Percentiles rank a stretch among this genome's conserved stretches.
Conservation (phyloP, 2,888 invertebrate species). For the Chloromyia formosa region DNA sequence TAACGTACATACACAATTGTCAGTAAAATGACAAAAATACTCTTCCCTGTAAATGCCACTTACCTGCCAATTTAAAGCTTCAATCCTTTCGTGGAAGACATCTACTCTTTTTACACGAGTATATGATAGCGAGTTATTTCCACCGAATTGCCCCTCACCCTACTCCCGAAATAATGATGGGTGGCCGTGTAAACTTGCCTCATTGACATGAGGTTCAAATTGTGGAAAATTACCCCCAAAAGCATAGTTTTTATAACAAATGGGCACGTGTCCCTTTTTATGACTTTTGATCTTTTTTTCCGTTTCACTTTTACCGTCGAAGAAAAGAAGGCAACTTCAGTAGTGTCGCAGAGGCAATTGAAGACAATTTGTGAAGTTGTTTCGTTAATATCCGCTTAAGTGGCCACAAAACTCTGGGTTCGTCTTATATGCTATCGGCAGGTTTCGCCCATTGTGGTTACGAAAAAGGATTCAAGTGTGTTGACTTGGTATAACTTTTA, state of each 20-base stretch:
- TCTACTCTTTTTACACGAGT: too few relatives aligned
- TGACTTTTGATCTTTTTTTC: slow-evolving; percentile 32
- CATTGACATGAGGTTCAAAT: neutral
- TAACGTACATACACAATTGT: too few relatives aligned
- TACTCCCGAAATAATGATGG: neutral
- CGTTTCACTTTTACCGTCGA: neutral
- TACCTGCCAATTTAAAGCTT: too few relatives aligned
- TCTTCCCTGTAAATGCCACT: too few relatives aligned
- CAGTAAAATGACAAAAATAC: too few relatives aligned
- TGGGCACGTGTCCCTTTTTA: neutral
- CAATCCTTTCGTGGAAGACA: too few relatives aligned
- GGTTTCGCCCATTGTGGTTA: neutral
- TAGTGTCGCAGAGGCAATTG: slow-evolving; percentile 34
- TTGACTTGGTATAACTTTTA: neutral
- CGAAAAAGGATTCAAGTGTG: neutral
- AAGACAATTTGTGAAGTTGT: slow-evolving; percentile 20
- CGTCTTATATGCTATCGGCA: neutral
- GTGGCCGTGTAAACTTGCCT: neutral
- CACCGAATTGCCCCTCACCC: too few relatives aligned
- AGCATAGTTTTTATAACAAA: neutral
- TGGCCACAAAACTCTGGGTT: slow-evolving; percentile 15
- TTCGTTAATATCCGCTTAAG: slow-evolving; percentile 33
- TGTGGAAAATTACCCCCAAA: slow-evolving; percentile 21
- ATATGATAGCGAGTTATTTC: too few relatives aligned
- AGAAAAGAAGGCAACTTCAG: neutral